Evolutionary conservation across 1,140 invertebrate genomes (phyloP).

Genomic region (Plodia interpunctella): DNA sequence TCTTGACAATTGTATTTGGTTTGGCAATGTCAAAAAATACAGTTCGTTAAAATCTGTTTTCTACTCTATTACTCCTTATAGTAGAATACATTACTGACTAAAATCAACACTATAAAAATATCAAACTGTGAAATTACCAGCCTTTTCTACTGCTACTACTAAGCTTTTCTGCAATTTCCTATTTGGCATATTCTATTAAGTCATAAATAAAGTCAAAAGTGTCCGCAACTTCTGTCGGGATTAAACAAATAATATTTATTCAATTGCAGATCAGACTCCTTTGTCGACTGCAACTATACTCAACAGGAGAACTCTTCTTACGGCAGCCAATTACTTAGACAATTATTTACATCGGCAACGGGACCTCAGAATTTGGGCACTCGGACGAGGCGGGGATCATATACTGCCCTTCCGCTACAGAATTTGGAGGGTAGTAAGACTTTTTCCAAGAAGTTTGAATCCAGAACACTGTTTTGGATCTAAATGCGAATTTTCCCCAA

Average conservation of each 20-base stretch:
- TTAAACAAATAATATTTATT: background rate
- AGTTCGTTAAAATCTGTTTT: no score
- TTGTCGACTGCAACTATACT: constrained; percentile 35
- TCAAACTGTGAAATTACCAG: no score
- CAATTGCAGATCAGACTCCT: constrained; percentile 35
- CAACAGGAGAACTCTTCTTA: constrained; percentile 38
- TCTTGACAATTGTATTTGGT: no score
- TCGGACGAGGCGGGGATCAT: constrained; percentile 32
- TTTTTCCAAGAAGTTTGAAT: constrained; percentile 42
- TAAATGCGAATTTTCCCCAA: constrained; percentile 27
- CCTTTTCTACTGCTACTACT: no score
- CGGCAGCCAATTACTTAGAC: constrained; percentile 41
- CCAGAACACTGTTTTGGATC: constrained; percentile 48
- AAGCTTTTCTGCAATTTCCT: no score
- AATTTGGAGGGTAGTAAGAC: constrained; percentile 37
- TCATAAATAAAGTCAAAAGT: no score
- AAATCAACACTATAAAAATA: no score
- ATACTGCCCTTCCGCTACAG: constrained; percentile 47
- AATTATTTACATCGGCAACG: constrained; percentile 28
- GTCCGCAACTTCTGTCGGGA: no score
- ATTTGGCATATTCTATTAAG: no score
- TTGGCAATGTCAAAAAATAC: no score
- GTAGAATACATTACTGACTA: no score
- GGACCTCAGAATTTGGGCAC: constrained; percentile 43
- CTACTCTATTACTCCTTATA: no score